These are phyloP conservation scores for Cataglyphis altisquamis DNA, from an alignment of 2,888 invertebrate genomes.

Conservation along the genomic window DNA sequence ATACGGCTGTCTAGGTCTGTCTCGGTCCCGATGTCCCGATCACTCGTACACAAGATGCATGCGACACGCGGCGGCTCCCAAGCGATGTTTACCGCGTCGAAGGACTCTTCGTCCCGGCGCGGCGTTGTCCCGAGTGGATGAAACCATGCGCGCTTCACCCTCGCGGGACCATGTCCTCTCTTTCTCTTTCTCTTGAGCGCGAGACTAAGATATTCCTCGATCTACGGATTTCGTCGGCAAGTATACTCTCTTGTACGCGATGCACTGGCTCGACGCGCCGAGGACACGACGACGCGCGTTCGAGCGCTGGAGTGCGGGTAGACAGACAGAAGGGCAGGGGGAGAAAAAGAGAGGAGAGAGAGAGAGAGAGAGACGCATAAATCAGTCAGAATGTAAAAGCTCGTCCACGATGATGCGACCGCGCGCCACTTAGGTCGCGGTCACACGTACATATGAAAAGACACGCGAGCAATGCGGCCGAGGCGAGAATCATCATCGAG, in stretches of 20 bases:
- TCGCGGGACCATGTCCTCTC: background rate
- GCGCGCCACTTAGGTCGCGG: slow-evolving; percentile 9
- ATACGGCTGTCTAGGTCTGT: background rate
- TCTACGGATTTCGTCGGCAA: background rate
- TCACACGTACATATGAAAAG: background rate
- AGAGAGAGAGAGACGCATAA: background rate
- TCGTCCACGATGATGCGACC: slow-evolving; percentile 4
- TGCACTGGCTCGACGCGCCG: slow-evolving; percentile 32
- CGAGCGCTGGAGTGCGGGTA: slow-evolving; percentile 34
- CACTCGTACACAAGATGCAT: background rate
- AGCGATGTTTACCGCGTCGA: slow-evolving; percentile 26
- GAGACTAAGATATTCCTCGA: background rate
- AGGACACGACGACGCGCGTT: slow-evolving; percentile 30
- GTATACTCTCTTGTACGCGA: slow-evolving; percentile 13
- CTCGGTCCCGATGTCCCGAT: background rate
- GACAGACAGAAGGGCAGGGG: background rate
- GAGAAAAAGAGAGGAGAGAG: too few species aligned
- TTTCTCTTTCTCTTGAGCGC: background rate
- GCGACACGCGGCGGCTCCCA: slow-evolving; percentile 11
- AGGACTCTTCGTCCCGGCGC: background rate
- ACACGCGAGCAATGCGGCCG: background rate
- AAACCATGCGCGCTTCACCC: background rate
- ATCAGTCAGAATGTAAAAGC: slow-evolving; percentile 24
- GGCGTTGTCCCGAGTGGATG: too few species aligned
- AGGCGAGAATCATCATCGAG: background rate